A percentile compares a stretch with the other conserved stretches of the same genome.
Conservation (phyloP, 2,888 invertebrate species). For the Pyrrhia umbra region DNA sequence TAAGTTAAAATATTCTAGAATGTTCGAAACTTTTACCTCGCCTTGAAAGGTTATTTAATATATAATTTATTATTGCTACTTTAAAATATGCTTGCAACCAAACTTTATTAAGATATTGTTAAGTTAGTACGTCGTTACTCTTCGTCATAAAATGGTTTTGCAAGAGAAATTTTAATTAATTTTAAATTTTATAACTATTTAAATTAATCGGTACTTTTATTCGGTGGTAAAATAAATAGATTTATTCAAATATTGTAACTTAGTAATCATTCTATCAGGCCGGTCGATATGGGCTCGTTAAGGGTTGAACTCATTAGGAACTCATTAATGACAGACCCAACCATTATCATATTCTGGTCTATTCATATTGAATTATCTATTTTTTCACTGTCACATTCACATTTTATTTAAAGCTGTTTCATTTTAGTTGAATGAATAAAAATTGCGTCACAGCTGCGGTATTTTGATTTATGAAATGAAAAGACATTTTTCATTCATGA, state of each 20-base stretch:
- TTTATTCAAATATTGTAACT: too few relatives aligned
- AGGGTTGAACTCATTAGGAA: neutral
- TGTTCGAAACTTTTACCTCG: neutral
- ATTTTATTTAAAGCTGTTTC: neutral
- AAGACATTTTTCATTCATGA: neutral
- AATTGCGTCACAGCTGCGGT: constrained; percentile 1
- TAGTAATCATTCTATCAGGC: neutral
- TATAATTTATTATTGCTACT: neutral
- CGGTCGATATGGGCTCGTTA: neutral
- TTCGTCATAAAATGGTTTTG: neutral
- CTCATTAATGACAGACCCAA: neutral
- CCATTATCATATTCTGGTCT: constrained; percentile 1
- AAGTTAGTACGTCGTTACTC: neutral
- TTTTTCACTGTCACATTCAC: neutral
- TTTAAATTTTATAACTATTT: too few relatives aligned
- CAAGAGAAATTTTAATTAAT: neutral
- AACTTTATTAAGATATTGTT: too few relatives aligned
- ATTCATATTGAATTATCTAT: neutral
- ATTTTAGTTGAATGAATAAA: neutral
- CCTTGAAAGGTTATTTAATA: neutral
- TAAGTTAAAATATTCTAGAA: too few relatives aligned
- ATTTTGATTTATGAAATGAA: constrained; percentile 1
- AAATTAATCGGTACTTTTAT: too few relatives aligned
- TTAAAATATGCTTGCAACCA: neutral
- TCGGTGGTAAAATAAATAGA: too few relatives aligned